Base-by-base conservation (phyloP, 2,113 vertebrate genomes). In the Shinisaurus crocodilurus region DNA sequence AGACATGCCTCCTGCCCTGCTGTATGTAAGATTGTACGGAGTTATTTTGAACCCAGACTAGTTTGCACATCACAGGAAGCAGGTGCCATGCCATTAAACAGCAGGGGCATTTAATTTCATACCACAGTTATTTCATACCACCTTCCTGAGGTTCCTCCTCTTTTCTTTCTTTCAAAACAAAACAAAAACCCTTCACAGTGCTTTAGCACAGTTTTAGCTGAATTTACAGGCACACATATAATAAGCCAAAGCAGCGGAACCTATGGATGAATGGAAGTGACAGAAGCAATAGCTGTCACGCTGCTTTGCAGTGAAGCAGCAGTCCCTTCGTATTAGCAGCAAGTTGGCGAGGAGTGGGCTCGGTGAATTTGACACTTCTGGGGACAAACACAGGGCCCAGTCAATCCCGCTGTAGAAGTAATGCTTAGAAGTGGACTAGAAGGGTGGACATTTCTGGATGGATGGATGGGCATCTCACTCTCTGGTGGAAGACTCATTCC, bases 401-500 rank as follows among this genome's bases (percentile, higher is more conserved):
- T 89, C 89, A 94, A 92, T 43, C 29, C 57, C 90, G 91, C 91
- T 87, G 89, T 76, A 92, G 92, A 43, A 95, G 80, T 80, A 92
- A 89, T 82, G 6, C 32, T 57, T 89, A 32, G 25, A 83, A 83
- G 23, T 16, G 54, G 23, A 87, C 63, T 32, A 83, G 48, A 74
- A 45, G n/a, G 29, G 40, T 92, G 81, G 37, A 92, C 91, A 86
- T 85, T 29, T 92, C 75, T 57, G 3, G 48, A 45, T 70, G 15
- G 48, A 45, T 70, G 15, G 82, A 54, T 90, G 90, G 60, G 54
- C 29, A 9, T 79, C 57, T 79, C 32, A n/a, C 57, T 69, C 76
- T 57, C 65, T 43, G 45, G 63, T 60, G 63, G 63, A 3, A 70
- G 9, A 70, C 12, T 34, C 69, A 48, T 57, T 60, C 72, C 50